Evolutionary conservation across 2,113 vertebrate species (phyloP), one percentile per base, ranked within the genome.

Genomic region (Natator depressus): DNA sequence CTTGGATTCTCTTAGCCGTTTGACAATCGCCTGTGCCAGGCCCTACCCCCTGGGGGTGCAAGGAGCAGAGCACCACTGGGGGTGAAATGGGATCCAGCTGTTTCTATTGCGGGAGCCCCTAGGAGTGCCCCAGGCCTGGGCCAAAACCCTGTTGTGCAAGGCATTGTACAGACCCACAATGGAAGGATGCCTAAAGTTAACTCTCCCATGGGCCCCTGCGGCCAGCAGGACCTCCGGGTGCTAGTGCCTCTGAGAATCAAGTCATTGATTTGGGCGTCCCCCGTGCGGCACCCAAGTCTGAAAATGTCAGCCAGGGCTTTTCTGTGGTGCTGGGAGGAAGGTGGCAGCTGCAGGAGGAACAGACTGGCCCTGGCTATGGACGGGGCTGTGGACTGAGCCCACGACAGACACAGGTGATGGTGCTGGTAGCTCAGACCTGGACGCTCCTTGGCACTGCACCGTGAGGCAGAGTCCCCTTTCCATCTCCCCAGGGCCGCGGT

Each of bases 321-420:
- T n/a, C 35, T 20, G 17, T 38, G 35, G 65, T 38, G 65, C 65
- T 69, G 31, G 35, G 14, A 69, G 62, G 35, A 17, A 69, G 35
- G 31, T 69, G 62, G 31, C 62, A n/a, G 62, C 3, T 69, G 62
- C 62, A 35, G 13, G 13, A 29, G 59, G 59, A 16, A 62, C 31
- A n/a, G 31, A 17, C 62, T n/a, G 62, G 62, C 35, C 62, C 62
- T 4, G 47, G 46, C 57, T 65, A 65, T 27, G 1, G 0, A 4
- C 13, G 50, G 78, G 22, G 51, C 0, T 0, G 16, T 4, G 78
- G 11, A 1, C 82, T 80, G 78, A 50, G 47, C 29, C 25, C 47
- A 25, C 1, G 47, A 4, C 47, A 80, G 42, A 0, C 3, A 31
- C 72, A 25, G 53, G 55, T 38, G n/a, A 65, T 2, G 0, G 4